phyloP scores from a whole-genome alignment of 1,140 invertebrate species.

The Periplaneta americana region DNA sequence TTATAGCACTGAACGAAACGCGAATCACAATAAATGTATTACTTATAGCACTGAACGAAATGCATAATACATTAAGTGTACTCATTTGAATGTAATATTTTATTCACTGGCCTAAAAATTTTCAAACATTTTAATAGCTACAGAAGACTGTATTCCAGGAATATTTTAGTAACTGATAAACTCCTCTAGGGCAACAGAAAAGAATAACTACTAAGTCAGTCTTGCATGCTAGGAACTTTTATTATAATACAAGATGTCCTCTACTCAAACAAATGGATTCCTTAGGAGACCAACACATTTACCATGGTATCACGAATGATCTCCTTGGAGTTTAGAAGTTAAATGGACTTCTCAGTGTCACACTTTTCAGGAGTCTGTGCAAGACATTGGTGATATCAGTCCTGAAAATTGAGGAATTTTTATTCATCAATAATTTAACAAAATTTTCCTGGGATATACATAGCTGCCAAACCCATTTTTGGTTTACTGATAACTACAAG shows the following conservation, averaged over 20 bases:
- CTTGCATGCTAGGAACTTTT: background rate
- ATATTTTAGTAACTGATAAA: no score
- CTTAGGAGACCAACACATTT: background rate
- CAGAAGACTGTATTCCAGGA: background rate
- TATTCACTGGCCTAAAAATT: no score
- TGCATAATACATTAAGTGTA: no score
- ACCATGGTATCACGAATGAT: no score
- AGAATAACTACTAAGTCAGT: background rate
- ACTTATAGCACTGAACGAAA: no score
- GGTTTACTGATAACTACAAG: no score
- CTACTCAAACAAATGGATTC: background rate
- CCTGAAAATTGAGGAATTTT: background rate
- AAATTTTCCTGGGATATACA: background rate
- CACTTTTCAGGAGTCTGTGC: background rate
- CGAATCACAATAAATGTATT: no score
- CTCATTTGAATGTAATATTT: no score
- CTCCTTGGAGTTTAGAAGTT: background rate
- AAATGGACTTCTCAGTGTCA: background rate
- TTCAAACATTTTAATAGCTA: no score
- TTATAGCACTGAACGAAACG: no score
- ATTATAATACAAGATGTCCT: background rate
- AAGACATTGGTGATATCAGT: background rate
- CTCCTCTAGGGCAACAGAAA: background rate
- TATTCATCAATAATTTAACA: background rate
- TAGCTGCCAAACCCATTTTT: background rate